Base-by-base conservation (phyloP, 2,113 vertebrate genomes). In the Dipodomys merriami region DNA sequence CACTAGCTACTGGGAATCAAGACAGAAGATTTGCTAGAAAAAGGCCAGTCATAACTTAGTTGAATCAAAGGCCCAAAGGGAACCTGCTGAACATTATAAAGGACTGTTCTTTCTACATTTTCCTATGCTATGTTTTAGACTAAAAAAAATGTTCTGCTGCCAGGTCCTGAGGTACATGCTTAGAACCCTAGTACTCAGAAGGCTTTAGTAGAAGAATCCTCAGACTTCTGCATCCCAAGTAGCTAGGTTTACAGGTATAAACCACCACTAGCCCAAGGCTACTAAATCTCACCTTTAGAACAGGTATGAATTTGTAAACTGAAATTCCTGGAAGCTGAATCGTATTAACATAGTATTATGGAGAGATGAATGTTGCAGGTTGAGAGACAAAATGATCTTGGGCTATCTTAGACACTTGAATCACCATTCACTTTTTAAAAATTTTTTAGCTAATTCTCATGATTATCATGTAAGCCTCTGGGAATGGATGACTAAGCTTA, bases 31-130 rank as follows among this genome's bases (percentile, higher is more conserved):
- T 3, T 86, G 12, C 46, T 79, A 67, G 78, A 46, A 73, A 78
- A 96, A 91, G 83, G 72, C 20, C 46, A 81, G 64, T 11, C 44
- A 10, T 60, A 29, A 83, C 44, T 89, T 62, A 74, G 33, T 62
- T 65, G 35, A 93, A 76, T 65, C 53, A 19, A 86, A 91, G 68
- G 8, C 53, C 72, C 8, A 46, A 91, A 57, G 65, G 29, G 49
- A 91, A 73, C 35, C 60, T 64, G 46, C 23, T 69, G 53, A 73
- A n/a, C 67, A 46, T 81, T 73, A 18, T 39, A 91, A 77, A 80
- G 44, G 30, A 85, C 11, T 76, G 8, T 65, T 84, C 20, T 88
- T 91, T 35, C 44, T 7, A 80, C 79, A 77, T 68, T 49, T 79
- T 85, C 67, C 84, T 65, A 25, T 33, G 65, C 15, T 10, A 57